Base-by-base conservation (phyloP, 1,140 invertebrate species). In the Bactericera cockerelli region DNA sequence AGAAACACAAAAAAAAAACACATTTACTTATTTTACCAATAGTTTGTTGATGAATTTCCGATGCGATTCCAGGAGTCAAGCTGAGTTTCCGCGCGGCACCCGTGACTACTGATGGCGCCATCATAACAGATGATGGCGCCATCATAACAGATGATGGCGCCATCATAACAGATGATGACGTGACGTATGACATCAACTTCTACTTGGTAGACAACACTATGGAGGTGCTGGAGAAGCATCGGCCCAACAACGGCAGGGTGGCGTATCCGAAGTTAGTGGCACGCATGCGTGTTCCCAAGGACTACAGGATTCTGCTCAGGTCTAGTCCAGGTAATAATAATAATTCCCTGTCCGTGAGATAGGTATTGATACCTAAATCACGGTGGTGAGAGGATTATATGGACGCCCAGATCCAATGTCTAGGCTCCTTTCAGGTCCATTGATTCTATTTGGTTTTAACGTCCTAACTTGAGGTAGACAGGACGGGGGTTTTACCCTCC, bases 131-230 rank as follows among this genome's bases (percentile, higher is more conserved):
- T n/a, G n/a, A n/a, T n/a, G n/a, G n/a, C n/a, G n/a, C n/a, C n/a
- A n/a, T n/a, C n/a, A 6, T 19, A 8, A 49, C 28, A 4, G 13
- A 4, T 31, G 28, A 13, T 31, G 28, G 4, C 28, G 4, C 28
- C 13, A 31, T 13, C 28, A 31, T 31, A 31, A 31, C n/a, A n/a
- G n/a, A 31, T 13, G 22, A 49, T n/a, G 42, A 49, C 42, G n/a
- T 49, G 8, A 4, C 19, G n/a, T 49, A n/a, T n/a, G 42, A 49
- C 42, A 49, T 49, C 19, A 49, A 49, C 42, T 49, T 19, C 42
- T 49, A 49, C 19, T n/a, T 49, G n/a, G 42, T 49, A 49, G 42
- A 49, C 42, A 22, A 49, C 19, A 49, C 42, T 4, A 49, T 49
- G 42, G 42, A 49, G 22, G 42, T 49, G 42, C 19, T 49, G 22